These are phyloP conservation scores for Calcarius lapponicus DNA, from an alignment of 2,797 vertebrate genomes.

Conservation along the genomic window DNA sequence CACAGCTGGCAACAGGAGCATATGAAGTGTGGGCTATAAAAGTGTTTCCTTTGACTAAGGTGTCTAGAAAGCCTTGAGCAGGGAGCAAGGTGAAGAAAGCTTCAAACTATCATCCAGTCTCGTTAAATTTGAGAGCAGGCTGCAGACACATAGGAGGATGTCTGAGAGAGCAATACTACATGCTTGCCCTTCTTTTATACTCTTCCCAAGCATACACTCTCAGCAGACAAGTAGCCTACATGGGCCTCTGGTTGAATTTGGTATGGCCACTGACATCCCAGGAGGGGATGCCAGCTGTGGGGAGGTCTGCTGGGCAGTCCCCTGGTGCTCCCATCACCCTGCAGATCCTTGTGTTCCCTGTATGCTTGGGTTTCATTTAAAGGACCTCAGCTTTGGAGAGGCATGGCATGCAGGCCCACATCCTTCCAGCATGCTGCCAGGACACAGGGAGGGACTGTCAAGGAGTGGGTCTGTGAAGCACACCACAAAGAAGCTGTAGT, in stretches of 20 bases:
- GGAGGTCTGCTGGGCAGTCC: neutral
- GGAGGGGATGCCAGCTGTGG: neutral
- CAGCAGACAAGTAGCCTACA: neutral
- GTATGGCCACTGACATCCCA: rapidly evolving
- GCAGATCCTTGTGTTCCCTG: rapidly evolving
- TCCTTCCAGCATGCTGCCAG: neutral
- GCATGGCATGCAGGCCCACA: neutral
- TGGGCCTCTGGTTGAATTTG: rapidly evolving
- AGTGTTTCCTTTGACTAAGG: neutral
- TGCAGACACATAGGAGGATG: neutral
- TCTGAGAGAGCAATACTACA: neutral
- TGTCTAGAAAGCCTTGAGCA: neutral
- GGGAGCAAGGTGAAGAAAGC: neutral
- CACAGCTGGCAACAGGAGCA: rapidly evolving
- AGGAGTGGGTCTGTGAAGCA: rapidly evolving
- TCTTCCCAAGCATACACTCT: neutral
- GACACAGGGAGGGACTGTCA: neutral
- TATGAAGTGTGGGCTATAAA: neutral
- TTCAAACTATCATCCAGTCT: neutral
- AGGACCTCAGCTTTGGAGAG: neutral
- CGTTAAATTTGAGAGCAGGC: neutral
- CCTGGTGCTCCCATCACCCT: neutral
- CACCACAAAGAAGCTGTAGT: neutral
- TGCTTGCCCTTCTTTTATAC: neutral
- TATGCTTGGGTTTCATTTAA: rapidly evolving